These are phyloP conservation scores for Heterotilapia buettikoferi DNA, from an alignment of 2,113 vertebrate species.

Conservation along the genomic window DNA sequence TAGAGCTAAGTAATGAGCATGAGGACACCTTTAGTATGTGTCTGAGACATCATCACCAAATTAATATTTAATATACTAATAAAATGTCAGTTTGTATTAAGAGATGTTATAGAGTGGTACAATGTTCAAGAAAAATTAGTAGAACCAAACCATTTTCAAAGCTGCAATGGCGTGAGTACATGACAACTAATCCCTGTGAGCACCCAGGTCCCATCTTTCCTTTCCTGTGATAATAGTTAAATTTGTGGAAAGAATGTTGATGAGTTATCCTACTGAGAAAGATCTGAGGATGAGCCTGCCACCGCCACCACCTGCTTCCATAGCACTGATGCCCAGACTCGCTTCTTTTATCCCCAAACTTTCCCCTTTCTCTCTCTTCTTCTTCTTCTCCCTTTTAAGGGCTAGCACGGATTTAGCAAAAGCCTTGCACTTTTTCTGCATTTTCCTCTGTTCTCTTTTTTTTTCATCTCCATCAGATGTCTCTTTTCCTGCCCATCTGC, in stretches of 20 bases:
- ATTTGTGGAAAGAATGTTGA: constrained; percentile 58
- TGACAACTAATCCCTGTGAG: constrained; percentile 2
- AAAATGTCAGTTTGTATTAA: neutral
- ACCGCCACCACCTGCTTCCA: constrained; percentile 43
- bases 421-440: neutral
- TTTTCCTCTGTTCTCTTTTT: neutral
- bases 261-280: constrained; percentile 50
- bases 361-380: constrained; percentile 21
- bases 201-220: neutral
- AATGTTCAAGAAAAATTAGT: neutral
- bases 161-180: neutral
- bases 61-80: neutral
- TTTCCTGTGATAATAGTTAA: constrained; percentile 28
- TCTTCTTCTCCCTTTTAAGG: constrained; percentile 46
- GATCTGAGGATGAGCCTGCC: constrained; percentile 46
- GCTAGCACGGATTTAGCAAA: constrained; percentile 44
- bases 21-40: neutral
- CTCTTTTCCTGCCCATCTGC: constrained; percentile 29
- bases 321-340: constrained; percentile 16
- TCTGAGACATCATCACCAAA: neutral
- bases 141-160: neutral
- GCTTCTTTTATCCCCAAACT: constrained; percentile 38
- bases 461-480: neutral
- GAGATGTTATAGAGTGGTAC: neutral
- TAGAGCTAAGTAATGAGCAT: neutral